Base-by-base conservation (phyloP, 2,888 invertebrate species). In the Diadegma fenestrale region DNA sequence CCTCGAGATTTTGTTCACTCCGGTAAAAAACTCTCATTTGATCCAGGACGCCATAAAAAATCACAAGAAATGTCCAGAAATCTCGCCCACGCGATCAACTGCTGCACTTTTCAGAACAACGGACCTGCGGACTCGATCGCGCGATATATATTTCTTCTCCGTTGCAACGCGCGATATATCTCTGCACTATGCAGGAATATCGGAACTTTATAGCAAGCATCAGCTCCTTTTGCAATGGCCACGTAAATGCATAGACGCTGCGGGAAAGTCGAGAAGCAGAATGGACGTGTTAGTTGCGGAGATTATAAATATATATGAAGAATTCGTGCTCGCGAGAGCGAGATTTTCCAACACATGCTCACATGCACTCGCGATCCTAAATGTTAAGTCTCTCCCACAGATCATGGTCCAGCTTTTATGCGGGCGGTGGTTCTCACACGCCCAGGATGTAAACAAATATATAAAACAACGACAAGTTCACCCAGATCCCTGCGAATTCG, bases 341-440 rank as follows among this genome's bases (percentile, higher is more conserved):
- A 63, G 78, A 63, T 79, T 85, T 79, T 75, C 75, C 22, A 8
- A 22, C 41, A 58, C 48, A 33, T 64, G 48, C 30, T n/a, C 43
- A 30, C 26, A n/a, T n/a, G n/a, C n/a, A 19, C 71, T 66, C 79
- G 64, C 82, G 78, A 75, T 78, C 73, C 85, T 92, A 92, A 92
- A 92, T 92, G 92, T 92, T 92, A 92, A 91, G 89, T 81, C 92
- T 90, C 90, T 92, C 92, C 90, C 92, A 92, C 91, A 87, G 82
- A 82, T 82, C 76, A 80, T 82, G 71, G 72, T 30, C 80, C 71
- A 80, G 75, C 69, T 79, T 51, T 79, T 85, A 82, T 75, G 69
- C 81, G 68, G 76, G 45, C 76, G 63, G 51, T 66, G 63, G 51
- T 66, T 72, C 69, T 63, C 68, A 33, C 78, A 81, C 78, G 73